phyloP scores from a whole-genome alignment of 2,797 vertebrate species.

The Cossypha niveicapilla region DNA sequence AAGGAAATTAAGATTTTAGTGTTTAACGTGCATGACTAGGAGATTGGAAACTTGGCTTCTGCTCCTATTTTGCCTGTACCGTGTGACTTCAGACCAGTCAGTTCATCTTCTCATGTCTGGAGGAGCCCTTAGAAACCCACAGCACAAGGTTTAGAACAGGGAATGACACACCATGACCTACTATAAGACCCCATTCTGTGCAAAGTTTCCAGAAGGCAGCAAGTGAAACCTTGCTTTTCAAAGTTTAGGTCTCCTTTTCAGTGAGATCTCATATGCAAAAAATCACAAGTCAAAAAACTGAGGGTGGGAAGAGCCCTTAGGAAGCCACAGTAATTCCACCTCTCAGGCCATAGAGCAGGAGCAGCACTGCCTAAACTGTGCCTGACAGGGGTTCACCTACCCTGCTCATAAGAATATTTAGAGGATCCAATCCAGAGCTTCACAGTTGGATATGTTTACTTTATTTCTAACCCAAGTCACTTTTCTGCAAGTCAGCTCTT shows the following conservation, averaged over 20 bases:
- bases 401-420: background rate
- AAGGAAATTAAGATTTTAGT: constrained; percentile 33
- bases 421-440: background rate
- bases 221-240: background rate
- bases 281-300: background rate
- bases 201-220: background rate
- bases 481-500: constrained; percentile 1
- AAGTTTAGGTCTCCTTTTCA: background rate
- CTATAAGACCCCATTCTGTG: background rate
- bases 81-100: background rate
- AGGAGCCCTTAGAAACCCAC: background rate
- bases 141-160: background rate
- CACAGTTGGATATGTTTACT: background rate
- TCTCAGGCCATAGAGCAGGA: background rate
- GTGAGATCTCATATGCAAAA: background rate
- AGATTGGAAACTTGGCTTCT: constrained; percentile 36
- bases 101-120: background rate
- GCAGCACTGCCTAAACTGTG: background rate
- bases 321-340: background rate
- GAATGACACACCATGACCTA: background rate
- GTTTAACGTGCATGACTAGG: background rate
- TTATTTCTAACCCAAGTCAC: background rate
- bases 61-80: background rate
- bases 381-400: background rate
- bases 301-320: background rate